A percentile compares a stretch with the other conserved stretches of the same genome.
These are phyloP conservation scores for Drosophila kanapiae DNA, from an alignment of 1,140 invertebrate genomes.

Conservation along the genomic window DNA sequence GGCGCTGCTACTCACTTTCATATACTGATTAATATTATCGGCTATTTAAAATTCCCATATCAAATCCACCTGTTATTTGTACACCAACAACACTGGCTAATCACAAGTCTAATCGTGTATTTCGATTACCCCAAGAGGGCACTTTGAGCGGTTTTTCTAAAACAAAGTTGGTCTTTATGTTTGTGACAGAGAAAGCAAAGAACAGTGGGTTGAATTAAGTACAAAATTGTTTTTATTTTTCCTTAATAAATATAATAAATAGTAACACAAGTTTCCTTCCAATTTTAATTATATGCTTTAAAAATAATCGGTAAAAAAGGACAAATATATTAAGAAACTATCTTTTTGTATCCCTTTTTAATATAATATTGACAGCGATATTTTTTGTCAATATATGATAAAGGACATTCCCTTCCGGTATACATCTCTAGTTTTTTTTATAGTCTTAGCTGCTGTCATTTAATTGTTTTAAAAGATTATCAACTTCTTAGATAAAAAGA, in stretches of 20 bases:
- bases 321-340: too few species aligned
- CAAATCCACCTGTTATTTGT: constrained; percentile 23
- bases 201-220: not conserved
- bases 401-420: too few species aligned
- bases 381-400: too few species aligned
- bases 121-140: constrained; percentile 17
- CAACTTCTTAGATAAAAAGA: not conserved
- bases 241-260: too few species aligned
- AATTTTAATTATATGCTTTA: not conserved
- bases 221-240: not conserved
- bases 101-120: constrained; percentile 22
- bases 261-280: not conserved
- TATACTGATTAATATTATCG: constrained; percentile 27
- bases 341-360: too few species aligned
- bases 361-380: too few species aligned
- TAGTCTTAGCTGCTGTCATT: not conserved
- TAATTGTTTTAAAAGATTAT: not conserved
- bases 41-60: constrained; percentile 38
- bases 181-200: not conserved
- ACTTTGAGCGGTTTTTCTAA: constrained; percentile 11
- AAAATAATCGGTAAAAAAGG: too few species aligned
- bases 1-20: not conserved
- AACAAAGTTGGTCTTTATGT: not conserved
- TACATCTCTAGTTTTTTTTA: not conserved
- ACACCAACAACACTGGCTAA: not conserved